phyloP scores from a whole-genome alignment of 1,140 invertebrate genomes.

The Elysia chlorotica region DNA sequence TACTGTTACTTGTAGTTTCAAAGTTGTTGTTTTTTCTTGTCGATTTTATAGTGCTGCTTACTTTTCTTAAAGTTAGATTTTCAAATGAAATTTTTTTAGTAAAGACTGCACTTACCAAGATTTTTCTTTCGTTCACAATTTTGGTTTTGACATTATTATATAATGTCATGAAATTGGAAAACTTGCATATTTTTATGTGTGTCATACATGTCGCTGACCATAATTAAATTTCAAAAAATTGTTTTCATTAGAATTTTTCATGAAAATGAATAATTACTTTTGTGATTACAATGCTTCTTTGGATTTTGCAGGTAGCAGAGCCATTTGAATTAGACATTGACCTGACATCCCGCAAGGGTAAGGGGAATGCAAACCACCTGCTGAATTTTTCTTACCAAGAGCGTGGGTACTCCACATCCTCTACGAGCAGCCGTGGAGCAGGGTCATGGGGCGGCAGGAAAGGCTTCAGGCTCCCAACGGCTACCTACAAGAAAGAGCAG shows the following conservation, averaged over 20 bases:
- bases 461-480: conserved; percentile 26
- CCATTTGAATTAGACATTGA: no score
- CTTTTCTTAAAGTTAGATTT: background rate
- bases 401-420: background rate
- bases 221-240: no score
- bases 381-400: conserved; percentile 76
- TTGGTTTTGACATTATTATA: background rate
- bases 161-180: background rate
- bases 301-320: conserved; percentile 59
- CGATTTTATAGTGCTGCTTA: background rate
- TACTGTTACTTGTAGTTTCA: background rate
- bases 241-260: background rate
- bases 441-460: conserved; percentile 47
- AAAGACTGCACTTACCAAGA: background rate
- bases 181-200: no score
- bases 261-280: background rate
- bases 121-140: background rate
- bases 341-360: conserved; percentile 81
- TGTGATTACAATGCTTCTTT: background rate
- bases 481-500: conserved; percentile 84
- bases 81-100: background rate
- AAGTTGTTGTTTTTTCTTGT: background rate
- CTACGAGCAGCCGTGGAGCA: conserved; percentile 67
- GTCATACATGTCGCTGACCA: no score
- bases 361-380: conserved; percentile 90